Conservation (phyloP, 2,797 vertebrate species). For the Callimico goeldii region DNA sequence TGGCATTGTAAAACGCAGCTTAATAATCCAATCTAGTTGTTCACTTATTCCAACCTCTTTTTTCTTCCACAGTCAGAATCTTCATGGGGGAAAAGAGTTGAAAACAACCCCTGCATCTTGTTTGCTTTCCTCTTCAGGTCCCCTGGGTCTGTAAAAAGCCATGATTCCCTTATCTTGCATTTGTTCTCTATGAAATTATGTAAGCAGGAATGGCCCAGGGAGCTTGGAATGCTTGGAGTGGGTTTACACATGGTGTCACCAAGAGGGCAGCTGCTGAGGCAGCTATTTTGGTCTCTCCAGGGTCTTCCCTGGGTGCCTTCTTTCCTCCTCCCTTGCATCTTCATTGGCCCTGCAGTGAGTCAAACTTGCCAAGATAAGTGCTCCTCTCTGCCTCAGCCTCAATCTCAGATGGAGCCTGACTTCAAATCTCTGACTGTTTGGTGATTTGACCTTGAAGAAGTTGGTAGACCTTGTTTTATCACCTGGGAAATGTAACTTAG, state of each 20-base stretch:
- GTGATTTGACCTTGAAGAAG: not conserved
- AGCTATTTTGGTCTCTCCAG: not conserved
- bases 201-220: not conserved
- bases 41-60: not conserved
- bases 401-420: not conserved
- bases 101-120: not conserved
- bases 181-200: not conserved
- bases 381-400: not conserved
- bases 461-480: not conserved
- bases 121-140: not conserved
- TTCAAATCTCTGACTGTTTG: not conserved
- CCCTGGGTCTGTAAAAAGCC: not conserved
- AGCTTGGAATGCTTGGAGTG: not conserved
- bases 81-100: not conserved
- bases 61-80: not conserved
- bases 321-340: not conserved
- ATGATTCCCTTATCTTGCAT: not conserved
- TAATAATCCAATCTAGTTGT: no score
- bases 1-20: not conserved
- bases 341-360: rapidly evolving
- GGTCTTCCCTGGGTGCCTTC: not conserved
- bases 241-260: not conserved
- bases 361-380: rapidly evolving
- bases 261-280: not conserved
- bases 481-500: slow-evolving; percentile 2